These are phyloP conservation scores for Tetragonula clypearis DNA, from an alignment of 1,140 invertebrate species.

Conservation along the genomic window DNA sequence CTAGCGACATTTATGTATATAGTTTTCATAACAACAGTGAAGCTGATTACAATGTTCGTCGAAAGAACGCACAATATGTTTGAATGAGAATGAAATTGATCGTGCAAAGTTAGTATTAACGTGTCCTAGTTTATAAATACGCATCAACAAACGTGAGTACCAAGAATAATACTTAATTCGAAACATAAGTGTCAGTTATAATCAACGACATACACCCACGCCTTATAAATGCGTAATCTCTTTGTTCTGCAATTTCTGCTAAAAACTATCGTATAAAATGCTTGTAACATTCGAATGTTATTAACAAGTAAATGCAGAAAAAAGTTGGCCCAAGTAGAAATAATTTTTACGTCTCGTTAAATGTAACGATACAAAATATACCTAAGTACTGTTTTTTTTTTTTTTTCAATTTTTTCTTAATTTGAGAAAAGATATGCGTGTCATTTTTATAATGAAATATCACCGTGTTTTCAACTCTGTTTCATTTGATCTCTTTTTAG, in stretches of 20 bases:
- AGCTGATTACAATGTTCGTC: neutral
- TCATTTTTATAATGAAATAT: neutral
- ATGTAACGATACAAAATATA: neutral
- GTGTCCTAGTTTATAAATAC: neutral
- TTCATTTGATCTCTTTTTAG: neutral
- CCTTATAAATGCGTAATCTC: slow-evolving; percentile 11
- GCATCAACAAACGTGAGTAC: slow-evolving; percentile 26
- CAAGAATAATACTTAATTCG: neutral
- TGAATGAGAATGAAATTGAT: neutral
- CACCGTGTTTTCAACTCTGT: too few species aligned
- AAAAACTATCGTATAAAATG: neutral
- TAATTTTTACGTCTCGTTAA: neutral
- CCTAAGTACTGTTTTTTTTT: too few species aligned
- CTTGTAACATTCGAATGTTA: neutral
- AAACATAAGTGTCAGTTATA: neutral
- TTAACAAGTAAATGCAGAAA: neutral
- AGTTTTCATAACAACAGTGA: neutral
- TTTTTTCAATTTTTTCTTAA: neutral
- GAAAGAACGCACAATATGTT: neutral
- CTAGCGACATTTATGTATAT: slow-evolving; percentile 3
- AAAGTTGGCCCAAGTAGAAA: neutral
- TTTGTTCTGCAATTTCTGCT: neutral
- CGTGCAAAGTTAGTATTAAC: slow-evolving; percentile 10
- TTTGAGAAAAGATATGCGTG: neutral
- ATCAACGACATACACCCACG: neutral